Base-by-base conservation (phyloP, 2,888 invertebrate species). In the Lottia scabra region DNA sequence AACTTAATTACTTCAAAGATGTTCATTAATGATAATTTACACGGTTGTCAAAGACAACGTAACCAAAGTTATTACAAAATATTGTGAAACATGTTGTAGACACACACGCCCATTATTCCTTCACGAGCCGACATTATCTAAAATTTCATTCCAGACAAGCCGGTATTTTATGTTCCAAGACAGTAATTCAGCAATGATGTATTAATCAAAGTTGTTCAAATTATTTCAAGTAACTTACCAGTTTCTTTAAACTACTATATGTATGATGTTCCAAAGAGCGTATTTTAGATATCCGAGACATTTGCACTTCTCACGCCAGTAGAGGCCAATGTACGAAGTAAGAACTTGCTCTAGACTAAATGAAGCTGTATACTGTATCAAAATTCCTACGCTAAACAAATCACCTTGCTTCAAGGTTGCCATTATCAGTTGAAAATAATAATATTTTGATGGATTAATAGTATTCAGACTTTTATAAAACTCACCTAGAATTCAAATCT, bases 211-310 rank as follows among this genome's bases (percentile, higher is more conserved):
- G 38, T 38, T 38, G 38, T 38, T 38, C 38, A 38, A 38, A 38
- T 8, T 6, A 10, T 38, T 38, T 38, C 38, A 38, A 38, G 30
- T 38, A 38, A 8, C 38, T 38, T 38, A 38, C 38, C 38, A 8
- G 38, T 38, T 38, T 38, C 38, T 38, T 38, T 8, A 38, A 8
- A 38, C 38, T n/a, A n/a, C n/a, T 38, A 38, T 38, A 38, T 38
- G 38, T 8, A 38, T 38, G 38, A 10, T 38, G 38, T 45, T 67
- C 67, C 67, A 67, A 45, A 23, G 46, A 43, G 23, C 67, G 46
- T 45, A 16, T 12, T 23, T 45, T 48, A 48, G 48, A 27, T 67
- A 48, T 67, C 48, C 43, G 46, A 48, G 67, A 48, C 67, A 67
- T 67, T 43, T 67, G 46, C 45, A 45, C 27, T 45, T 26, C 19